Evolutionary conservation across 1,140 invertebrate species (phyloP), one percentile per base, ranked within the genome.

Genomic region (Drosophila eugracilis): DNA sequence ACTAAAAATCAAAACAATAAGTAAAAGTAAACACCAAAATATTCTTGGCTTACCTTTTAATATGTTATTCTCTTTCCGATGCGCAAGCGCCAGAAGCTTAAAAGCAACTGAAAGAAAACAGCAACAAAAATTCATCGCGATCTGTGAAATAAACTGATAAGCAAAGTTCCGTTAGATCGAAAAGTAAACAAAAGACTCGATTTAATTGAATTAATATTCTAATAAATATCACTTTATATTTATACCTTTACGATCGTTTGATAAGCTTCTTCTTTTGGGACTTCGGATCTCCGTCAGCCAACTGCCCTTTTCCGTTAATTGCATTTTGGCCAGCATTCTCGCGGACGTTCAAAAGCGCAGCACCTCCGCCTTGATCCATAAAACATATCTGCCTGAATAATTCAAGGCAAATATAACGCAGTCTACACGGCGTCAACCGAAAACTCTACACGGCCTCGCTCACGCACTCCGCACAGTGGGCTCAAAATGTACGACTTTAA

Each of bases 341-440:
- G 19, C 32, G 10, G 30, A 39, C 74, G 57, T 53, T 57, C 78
- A 81, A 81, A 81, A 81, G 78, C 78, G 78, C 78, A 81, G 78
- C 77, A 62, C 52, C 49, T 70, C 55, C 57, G 53, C 55, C 53
- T 15, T 78, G 73, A 69, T 72, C 55, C 59, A 83, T 83, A 83
- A 81, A 83, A 83, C 67, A 80, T 84, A 86, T 85, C 60, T 58
- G 63, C 73, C 37, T 80, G 60, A 86, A 85, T 85, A 73, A 86
- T 86, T 85, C 60, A 85, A 85, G 69, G 72, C 72, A 85, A 86
- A 86, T 80, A 86, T 81, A 85, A 86, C 81, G 81, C 73, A 81
- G 77, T 86, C 81, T 86, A 80, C 81, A 86, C 66, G 17, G 12
- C 22, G 17, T 17, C 44, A 37, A 7, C 10, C 7, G 10, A 15